Percentiles rank a stretch among this genome's conserved stretches.
phyloP scores from a whole-genome alignment of 2,797 vertebrate species.

The Acipenser ruthenus region DNA sequence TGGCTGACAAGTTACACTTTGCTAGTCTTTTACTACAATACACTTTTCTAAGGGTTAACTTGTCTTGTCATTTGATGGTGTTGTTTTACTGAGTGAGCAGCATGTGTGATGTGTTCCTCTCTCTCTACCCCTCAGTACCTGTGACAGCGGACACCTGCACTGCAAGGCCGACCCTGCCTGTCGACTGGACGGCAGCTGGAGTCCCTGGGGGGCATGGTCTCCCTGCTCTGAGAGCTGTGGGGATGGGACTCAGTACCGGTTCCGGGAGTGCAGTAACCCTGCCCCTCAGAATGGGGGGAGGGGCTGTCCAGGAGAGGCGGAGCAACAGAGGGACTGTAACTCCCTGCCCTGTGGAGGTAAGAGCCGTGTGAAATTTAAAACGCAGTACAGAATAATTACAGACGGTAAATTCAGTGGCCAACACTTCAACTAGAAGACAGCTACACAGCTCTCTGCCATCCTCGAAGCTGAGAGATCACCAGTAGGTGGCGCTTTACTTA shows the following conservation, averaged over 20 bases:
- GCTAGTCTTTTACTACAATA: too few species aligned
- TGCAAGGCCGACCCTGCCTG: constrained; percentile 64
- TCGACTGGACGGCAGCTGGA: constrained; percentile 58
- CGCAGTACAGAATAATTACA: too few species aligned
- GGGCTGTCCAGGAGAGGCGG: constrained; percentile 49
- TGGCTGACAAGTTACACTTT: too few species aligned
- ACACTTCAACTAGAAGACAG: too few species aligned
- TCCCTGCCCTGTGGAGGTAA: constrained; percentile 47
- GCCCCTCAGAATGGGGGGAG: constrained; percentile 58
- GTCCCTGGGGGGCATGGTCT: constrained; percentile 58
- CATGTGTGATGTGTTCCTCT: not conserved
- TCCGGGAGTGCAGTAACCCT: constrained; percentile 61
- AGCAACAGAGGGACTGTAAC: constrained; percentile 56
- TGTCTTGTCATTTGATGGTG: too few species aligned
- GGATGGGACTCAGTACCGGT: constrained; percentile 48
- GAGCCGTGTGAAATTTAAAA: not conserved
- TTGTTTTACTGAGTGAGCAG: too few species aligned
- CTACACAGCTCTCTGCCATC: too few species aligned
- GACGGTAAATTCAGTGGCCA: too few species aligned
- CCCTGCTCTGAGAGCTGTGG: constrained; percentile 55
- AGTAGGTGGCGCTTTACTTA: too few species aligned
- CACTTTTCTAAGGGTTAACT: too few species aligned
- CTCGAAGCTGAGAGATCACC: too few species aligned
- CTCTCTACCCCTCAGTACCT: constrained; percentile 53
- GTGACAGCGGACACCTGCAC: constrained; percentile 56